Evolutionary conservation across 2,113 vertebrate species (phyloP), one percentile per base, ranked within the genome.

Genomic region (Callopanchax toddi): DNA sequence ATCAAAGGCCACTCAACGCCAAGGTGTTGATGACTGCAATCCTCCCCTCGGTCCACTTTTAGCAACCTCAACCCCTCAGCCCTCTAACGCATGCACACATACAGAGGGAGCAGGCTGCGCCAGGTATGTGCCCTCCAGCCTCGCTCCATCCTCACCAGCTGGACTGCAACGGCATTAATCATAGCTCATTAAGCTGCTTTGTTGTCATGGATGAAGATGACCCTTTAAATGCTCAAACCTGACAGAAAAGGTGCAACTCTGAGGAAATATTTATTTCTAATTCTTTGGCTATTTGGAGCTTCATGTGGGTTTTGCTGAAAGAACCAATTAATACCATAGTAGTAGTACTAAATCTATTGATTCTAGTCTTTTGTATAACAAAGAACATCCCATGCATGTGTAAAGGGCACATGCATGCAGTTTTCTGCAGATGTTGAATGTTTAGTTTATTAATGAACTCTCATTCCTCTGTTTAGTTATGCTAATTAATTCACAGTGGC

Each of bases 11-110:
- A 65, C 71, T 79, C 81, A 78, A 67, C 86, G 79, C 73, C 74
- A 52, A 88, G 89, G 91, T 91, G 91, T 91, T 91, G 89, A 92
- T 91, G 89, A 91, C 91, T 88, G 78, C 83, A 82, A 85, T 90
- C 89, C 90, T 77, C 80, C 74, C 67, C 64, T 75, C 57, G 21
- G 86, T 85, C 88, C 87, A 74, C 84, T 91, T 92, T 91, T 90
- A 92, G 89, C 89, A 66, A 72, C 80, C 74, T 77, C 69, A 67
- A 63, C 60, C 81, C 72, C 57, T 58, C 58, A 34, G 63, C 48
- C 68, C 63, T 65, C 39, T 2, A 23, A 49, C 51, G 34, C 44
- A 76, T 50, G 11, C 74, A 63, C 43, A 71, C 67, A 55, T 3
- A 39, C 34, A 67, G 40, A 61, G 44, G 20, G 7, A 42, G 16